Evolutionary conservation across 2,113 vertebrate genomes (phyloP).

Genomic region (Campylomormyrus tamandua): DNA sequence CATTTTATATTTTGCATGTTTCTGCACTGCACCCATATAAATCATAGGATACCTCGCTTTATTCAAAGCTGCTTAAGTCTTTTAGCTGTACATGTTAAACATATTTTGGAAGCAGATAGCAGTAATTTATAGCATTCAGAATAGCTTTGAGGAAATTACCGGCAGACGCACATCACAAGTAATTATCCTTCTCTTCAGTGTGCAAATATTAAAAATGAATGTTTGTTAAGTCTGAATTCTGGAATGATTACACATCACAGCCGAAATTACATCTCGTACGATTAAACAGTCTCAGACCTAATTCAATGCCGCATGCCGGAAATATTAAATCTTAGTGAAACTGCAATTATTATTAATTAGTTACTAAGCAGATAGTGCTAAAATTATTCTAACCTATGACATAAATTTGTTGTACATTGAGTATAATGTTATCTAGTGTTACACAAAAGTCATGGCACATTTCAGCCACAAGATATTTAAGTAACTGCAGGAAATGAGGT

Average conservation of each 20-base stretch:
- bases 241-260: background rate
- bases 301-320: background rate
- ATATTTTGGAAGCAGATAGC: background rate
- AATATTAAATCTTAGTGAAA: background rate
- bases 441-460: background rate
- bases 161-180: background rate
- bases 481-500: background rate
- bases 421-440: background rate
- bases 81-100: background rate
- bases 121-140: background rate
- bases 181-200: background rate
- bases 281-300: background rate
- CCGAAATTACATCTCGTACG: background rate
- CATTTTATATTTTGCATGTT: background rate
- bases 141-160: background rate
- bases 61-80: background rate
- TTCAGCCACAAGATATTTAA: background rate
- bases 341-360: background rate
- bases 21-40: background rate
- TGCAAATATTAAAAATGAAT: conserved; percentile 2
- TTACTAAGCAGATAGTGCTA: background rate
- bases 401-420: background rate
- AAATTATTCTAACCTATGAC: background rate
- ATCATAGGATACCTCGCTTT: background rate
- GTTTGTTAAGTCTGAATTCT: background rate